These are phyloP conservation scores for Brachymystax lenok DNA, from an alignment of 2,797 vertebrate genomes.

Conservation along the genomic window DNA sequence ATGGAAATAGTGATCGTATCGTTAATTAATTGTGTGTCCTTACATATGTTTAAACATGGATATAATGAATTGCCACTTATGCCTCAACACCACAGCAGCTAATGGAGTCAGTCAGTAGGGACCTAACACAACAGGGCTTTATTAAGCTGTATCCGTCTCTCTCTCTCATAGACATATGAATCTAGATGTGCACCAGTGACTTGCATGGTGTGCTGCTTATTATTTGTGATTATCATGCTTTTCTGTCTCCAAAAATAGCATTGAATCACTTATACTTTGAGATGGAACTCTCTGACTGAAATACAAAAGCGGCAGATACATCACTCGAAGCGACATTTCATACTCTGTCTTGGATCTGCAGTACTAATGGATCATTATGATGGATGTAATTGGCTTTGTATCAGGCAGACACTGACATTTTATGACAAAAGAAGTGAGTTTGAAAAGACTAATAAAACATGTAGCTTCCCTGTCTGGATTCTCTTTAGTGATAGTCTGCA, in stretches of 20 bases:
- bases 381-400: not conserved
- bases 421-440: not conserved
- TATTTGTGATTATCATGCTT: not conserved
- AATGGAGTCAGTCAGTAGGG: slow-evolving; percentile 10
- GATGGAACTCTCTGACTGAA: not conserved
- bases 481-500: not conserved
- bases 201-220: not conserved
- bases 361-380: not conserved
- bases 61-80: slow-evolving; percentile 6
- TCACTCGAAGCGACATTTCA: not conserved
- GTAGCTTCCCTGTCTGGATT: not conserved
- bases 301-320: not conserved
- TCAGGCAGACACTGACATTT: not conserved
- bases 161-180: not conserved
- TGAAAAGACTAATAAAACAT: not conserved
- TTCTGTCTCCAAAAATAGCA: slow-evolving; percentile 1
- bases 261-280: slow-evolving; percentile 10
- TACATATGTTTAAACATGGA: slow-evolving; percentile 17
- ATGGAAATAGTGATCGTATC: slow-evolving; percentile 12
- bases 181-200: not conserved
- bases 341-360: not conserved
- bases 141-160: slow-evolving; percentile 9
- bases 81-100: slow-evolving; percentile 5
- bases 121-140: not conserved
- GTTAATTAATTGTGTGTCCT: slow-evolving; percentile 21